Base-by-base conservation (phyloP, 2,797 vertebrate species). In the Ibycter americanus region DNA sequence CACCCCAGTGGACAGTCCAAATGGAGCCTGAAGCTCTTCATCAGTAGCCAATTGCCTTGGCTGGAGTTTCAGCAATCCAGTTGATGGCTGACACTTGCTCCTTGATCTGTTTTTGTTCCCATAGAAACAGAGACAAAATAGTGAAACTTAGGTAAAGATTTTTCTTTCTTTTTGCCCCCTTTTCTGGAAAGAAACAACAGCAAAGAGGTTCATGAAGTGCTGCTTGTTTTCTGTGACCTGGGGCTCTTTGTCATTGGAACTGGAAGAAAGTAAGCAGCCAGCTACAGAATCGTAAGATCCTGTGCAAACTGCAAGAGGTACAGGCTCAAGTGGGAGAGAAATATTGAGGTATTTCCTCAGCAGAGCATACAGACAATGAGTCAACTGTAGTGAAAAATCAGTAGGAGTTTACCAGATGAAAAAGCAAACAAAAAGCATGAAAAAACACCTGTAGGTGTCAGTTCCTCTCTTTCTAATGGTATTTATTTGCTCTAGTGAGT, bases 61-160 rank as follows among this genome's bases (percentile, higher is more conserved):
- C 52, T 34, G 47, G 56, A 32, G 56, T 83, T 89, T 86, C 63
- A 83, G 54, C 32, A 86, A 68, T 54, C 26, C 54, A 89, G 47
- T 6, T 77, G 71, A 71, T 70, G 58, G 32, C 65, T 87, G 58
- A 31, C 46, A 62, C 56, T 83, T 78, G 21, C 34, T 94, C 11
- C 79, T 91, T 93, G 68, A 44, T 93, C 87, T 86, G 4, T 21
- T 90, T 68, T 62, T 91, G 85, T 95, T 96, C 54, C 95, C 87
- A 94, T 84, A 90, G 91, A 93, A 95, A 95, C 94, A 47, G 61
- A 26, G 36, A 82, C 1, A 25, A 95, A 91, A 74, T 16, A 92
- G 27, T 78, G 52, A 86, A 96, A 91, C 63, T 85, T 65, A 68
- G 47, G 66, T 84, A 89, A 73, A 89, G 70, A 6, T 40, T 40